Conservation (phyloP, 2,888 invertebrate species). For the Euclidia mi region DNA sequence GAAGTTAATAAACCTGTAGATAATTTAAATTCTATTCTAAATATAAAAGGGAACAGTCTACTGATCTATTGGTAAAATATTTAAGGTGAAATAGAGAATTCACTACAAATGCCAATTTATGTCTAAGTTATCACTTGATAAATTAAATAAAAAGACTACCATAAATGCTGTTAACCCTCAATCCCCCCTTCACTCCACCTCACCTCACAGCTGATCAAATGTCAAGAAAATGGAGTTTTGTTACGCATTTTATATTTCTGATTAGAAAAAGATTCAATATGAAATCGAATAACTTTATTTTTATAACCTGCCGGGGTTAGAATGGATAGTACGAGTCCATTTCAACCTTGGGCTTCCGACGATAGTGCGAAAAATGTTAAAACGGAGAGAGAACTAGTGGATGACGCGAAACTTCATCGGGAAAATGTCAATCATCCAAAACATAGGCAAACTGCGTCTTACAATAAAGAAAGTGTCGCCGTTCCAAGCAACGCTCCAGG, state of each 20-base stretch:
- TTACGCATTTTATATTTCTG: constrained; percentile 85
- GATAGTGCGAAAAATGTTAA: constrained; percentile 86
- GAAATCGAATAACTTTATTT: constrained; percentile 75
- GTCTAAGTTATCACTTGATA: too few relatives aligned
- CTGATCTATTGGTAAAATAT: too few relatives aligned
- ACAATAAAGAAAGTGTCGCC: constrained; percentile 87
- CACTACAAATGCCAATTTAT: too few relatives aligned
- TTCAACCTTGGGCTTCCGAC: constrained; percentile 88
- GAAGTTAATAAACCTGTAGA: too few relatives aligned
- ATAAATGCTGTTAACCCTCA: constrained; percentile 16
- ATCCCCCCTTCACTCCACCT: constrained; percentile 73
- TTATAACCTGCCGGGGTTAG: constrained; percentile 77
- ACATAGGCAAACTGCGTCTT: constrained; percentile 90
- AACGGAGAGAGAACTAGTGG: constrained; percentile 85
- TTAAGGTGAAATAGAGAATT: too few relatives aligned
- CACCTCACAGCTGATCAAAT: constrained; percentile 89
- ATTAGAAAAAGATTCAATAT: constrained; percentile 81
- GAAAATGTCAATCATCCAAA: constrained; percentile 90
- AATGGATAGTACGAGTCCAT: constrained; percentile 87
- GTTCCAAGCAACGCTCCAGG: constrained; percentile 79
- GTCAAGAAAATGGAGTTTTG: constrained; percentile 90
- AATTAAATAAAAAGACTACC: neutral
- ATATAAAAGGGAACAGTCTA: too few relatives aligned
- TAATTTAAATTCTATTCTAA: too few relatives aligned
- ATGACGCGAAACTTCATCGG: constrained; percentile 90